Conservation (phyloP, 2,888 invertebrate genomes). For the Nemotelus nigrinus region DNA sequence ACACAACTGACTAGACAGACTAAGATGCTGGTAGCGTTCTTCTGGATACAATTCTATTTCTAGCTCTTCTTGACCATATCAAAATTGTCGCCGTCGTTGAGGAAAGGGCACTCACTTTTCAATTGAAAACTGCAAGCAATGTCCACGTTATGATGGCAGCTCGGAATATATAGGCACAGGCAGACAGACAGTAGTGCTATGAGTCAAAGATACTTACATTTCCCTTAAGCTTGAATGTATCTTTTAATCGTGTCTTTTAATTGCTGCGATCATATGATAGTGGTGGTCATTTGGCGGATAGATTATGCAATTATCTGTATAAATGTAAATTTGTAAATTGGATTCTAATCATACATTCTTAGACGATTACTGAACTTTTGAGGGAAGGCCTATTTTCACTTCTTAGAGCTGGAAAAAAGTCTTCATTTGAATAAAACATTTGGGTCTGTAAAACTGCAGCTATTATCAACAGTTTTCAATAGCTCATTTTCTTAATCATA, state of each 20-base stretch:
- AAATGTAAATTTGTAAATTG: background rate
- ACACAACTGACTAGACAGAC: background rate
- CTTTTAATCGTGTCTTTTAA: background rate
- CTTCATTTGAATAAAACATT: no score
- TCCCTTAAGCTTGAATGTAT: background rate
- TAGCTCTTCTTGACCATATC: background rate
- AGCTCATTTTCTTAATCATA: no score
- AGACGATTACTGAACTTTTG: slow-evolving; percentile 14
- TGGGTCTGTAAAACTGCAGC: no score
- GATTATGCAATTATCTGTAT: background rate
- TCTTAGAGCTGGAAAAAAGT: no score
- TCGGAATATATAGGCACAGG: no score
- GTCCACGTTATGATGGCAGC: background rate
- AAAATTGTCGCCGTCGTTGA: background rate
- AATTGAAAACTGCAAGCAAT: slow-evolving; percentile 17
- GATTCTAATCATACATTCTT: background rate
- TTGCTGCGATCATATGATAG: background rate
- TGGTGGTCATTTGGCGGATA: background rate
- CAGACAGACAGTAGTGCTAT: no score
- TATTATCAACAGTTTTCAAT: no score
- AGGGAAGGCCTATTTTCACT: no score
- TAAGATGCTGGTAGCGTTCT: background rate
- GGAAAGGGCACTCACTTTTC: slow-evolving; percentile 3
- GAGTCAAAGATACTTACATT: background rate
- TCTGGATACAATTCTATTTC: background rate